A percentile compares a stretch with the other conserved stretches of the same genome.
Evolutionary conservation across 2,888 invertebrate genomes (phyloP).

Genomic region (Nasonia oneida): DNA sequence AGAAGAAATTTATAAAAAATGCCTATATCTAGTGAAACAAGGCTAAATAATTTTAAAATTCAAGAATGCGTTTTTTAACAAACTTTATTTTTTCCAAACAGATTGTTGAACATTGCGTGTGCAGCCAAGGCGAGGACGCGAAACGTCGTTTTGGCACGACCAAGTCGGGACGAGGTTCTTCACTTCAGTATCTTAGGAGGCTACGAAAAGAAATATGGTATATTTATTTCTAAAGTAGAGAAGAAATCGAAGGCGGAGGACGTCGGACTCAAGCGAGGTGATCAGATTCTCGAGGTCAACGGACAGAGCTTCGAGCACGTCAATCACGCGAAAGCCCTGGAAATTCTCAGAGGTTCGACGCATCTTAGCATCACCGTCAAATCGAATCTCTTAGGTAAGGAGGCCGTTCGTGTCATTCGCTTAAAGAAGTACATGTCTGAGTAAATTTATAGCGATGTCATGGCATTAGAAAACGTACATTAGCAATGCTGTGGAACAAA

Average conservation of each 20-base stretch:
- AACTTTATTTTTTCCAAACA: slow-evolving; percentile 69
- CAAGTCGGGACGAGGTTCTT: slow-evolving; percentile 94
- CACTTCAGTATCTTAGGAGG: slow-evolving; percentile 97
- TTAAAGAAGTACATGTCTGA: neutral
- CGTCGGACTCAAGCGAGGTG: slow-evolving; percentile 96
- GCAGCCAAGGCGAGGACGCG: slow-evolving; percentile 97
- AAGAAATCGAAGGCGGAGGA: slow-evolving; percentile 96
- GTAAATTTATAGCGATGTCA: neutral
- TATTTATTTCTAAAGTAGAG: slow-evolving; percentile 97
- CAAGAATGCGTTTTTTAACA: neutral
- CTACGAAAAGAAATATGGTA: slow-evolving; percentile 94
- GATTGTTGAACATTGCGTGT: slow-evolving; percentile 96
- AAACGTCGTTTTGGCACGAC: slow-evolving; percentile 94
- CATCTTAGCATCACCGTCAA: slow-evolving; percentile 98
- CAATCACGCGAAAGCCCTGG: slow-evolving; percentile 93
- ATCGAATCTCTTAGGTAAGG: slow-evolving; percentile 92
- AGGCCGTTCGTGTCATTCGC: neutral
- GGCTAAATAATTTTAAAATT: neutral
- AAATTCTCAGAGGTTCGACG: slow-evolving; percentile 95
- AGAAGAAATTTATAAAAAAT: neutral
- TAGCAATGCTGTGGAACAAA: slow-evolving; percentile 15
- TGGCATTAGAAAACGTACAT: slow-evolving; percentile 15
- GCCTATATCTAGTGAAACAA: neutral
- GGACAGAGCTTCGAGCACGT: slow-evolving; percentile 98
- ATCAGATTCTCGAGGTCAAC: slow-evolving; percentile 98